Evolutionary conservation across 2,797 vertebrate genomes (phyloP).

Genomic region (Pteropus rufus): DNA sequence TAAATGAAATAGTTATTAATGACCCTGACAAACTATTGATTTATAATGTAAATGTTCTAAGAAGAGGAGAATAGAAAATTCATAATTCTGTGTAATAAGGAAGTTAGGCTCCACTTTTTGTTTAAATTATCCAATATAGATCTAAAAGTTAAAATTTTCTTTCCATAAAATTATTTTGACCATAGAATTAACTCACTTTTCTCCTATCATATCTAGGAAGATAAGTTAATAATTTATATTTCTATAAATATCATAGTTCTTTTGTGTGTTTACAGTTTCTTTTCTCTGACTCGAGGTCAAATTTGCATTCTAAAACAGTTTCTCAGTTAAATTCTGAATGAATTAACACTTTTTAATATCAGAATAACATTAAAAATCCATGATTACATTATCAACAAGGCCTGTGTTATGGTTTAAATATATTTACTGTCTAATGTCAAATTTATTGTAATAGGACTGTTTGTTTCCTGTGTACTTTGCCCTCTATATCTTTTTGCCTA

Average conservation of each 20-base stretch:
- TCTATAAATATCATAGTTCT: not conserved
- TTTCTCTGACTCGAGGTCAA: slow-evolving; percentile 33
- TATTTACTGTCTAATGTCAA: not conserved
- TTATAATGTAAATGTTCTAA: slow-evolving; percentile 75
- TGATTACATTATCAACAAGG: slow-evolving; percentile 15
- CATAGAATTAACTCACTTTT: slow-evolving; percentile 51
- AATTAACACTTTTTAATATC: not conserved
- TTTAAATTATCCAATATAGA: slow-evolving; percentile 71
- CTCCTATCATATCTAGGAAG: not conserved
- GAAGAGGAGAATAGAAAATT: slow-evolving; percentile 57
- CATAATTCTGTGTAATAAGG: slow-evolving; percentile 61
- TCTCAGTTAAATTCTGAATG: not conserved
- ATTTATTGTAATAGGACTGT: slow-evolving; percentile 25
- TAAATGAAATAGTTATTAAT: slow-evolving; percentile 72
- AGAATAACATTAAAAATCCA: slow-evolving; percentile 13
- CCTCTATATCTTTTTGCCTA: not conserved
- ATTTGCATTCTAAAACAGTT: slow-evolving; percentile 13
- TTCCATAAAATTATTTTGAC: slow-evolving; percentile 69
- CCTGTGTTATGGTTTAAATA: not conserved
- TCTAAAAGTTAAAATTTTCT: slow-evolving; percentile 76
- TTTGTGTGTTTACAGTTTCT: not conserved
- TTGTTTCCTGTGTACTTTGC: not conserved
- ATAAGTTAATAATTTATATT: not conserved
- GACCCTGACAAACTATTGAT: slow-evolving; percentile 69
- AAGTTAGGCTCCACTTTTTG: slow-evolving; percentile 68